Percentiles rank a stretch among this genome's conserved stretches.
These are phyloP conservation scores for Entelurus aequoreus DNA, from an alignment of 2,113 vertebrate species.

Conservation along the genomic window DNA sequence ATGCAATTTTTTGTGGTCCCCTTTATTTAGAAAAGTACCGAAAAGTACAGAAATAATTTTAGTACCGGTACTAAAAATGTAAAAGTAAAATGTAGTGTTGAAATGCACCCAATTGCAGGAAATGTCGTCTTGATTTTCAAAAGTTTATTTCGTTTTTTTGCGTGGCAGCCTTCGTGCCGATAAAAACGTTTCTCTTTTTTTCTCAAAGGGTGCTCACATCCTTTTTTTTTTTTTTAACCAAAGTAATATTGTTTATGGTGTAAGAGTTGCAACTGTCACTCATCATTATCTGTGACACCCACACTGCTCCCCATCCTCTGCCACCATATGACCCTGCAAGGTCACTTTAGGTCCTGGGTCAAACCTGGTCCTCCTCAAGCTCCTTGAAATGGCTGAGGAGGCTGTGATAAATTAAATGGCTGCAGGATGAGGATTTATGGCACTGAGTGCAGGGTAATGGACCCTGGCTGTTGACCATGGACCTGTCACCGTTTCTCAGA, in stretches of 20 bases:
- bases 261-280: constrained; percentile 31
- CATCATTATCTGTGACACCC: constrained; percentile 35
- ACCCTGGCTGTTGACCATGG: constrained; percentile 44
- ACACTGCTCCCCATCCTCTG: background rate
- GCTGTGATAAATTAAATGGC: constrained; percentile 29
- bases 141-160: no score
- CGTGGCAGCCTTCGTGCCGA: no score
- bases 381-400: constrained; percentile 35
- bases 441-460: constrained; percentile 35
- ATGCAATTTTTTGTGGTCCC: no score
- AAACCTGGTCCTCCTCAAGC: constrained; percentile 26
- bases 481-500: constrained; percentile 26
- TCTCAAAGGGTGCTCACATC: no score
- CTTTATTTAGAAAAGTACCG: no score
- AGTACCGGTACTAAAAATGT: no score
- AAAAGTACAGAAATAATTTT: no score
- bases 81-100: no score
- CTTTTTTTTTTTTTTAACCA: background rate
- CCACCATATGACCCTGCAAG: constrained; percentile 16
- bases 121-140: no score
- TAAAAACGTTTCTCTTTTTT: no score
- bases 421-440: constrained; percentile 49
- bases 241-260: constrained; percentile 37
- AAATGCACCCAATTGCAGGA: no score
- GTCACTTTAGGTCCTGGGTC: constrained; percentile 27